Base-by-base conservation (phyloP, 2,797 vertebrate genomes). In the Pangasius sanitwongsei region DNA sequence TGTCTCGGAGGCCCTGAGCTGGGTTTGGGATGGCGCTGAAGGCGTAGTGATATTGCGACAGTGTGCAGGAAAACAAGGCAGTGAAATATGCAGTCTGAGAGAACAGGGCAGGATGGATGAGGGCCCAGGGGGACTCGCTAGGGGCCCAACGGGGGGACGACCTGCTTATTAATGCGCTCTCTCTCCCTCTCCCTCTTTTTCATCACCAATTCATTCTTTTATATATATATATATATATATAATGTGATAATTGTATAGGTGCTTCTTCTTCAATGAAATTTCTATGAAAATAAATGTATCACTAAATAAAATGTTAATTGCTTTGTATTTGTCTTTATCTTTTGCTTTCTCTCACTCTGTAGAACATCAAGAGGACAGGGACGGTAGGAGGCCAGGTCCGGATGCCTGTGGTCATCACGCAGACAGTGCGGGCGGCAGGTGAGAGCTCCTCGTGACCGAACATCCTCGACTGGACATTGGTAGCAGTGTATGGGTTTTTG, bases 341-440 rank as follows among this genome's bases (percentile, higher is more conserved):
- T 28, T 55, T 34, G 18, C 57, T 55, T 31, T 89, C 63, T 83
- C 69, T 91, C 65, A 86, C 61, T 81, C 28, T 86, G 92, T 94
- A 97, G 97, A 95, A 94, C 89, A 89, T 97, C 87, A 97, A 97
- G 95, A 94, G 96, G 92, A 94, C 94, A 61, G 94, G 95, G 87
- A 90, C 94, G 48, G 92, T 95, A 85, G 95, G 96, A 59, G 88
- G 77, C 91, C 97, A 96, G 92, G 95, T 97, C 91, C 96, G 96
- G 92, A 97, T 97, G 95, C 97, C 97, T n/a, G 94, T 97, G 93
- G 96, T 97, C 94, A 96, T 97, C 94, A 96, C 96, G 70, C 96
- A 97, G 94, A 96, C 96, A 75, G 92, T 97, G 92, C 95, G 96
- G 94, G 90, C 95, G 59, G 96, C 96, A 96, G 97, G 96, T 97